Percentiles rank a stretch among this genome's conserved stretches.
phyloP scores from a whole-genome alignment of 2,113 vertebrate species.

The Odontophorus gujanensis region DNA sequence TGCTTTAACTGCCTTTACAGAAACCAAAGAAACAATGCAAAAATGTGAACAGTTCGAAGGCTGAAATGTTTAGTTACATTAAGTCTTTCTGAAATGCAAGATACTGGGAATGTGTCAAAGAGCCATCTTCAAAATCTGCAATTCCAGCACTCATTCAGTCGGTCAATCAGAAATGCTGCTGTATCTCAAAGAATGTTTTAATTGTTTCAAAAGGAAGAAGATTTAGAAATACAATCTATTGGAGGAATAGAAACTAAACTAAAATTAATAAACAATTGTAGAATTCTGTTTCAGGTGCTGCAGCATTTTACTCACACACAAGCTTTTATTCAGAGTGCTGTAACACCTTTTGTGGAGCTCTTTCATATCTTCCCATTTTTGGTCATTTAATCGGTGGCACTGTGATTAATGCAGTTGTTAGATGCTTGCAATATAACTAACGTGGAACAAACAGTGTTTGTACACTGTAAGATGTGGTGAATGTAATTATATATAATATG shows the following conservation, averaged over 20 bases:
- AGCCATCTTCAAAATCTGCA: background rate
- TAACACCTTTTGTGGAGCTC: background rate
- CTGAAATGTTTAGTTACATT: background rate
- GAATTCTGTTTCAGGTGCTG: background rate
- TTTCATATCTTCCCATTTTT: background rate
- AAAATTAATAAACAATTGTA: background rate
- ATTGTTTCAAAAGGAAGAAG: background rate
- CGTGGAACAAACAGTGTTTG: background rate
- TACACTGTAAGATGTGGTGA: background rate
- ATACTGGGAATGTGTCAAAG: background rate
- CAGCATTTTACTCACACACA: background rate
- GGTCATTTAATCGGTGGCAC: background rate
- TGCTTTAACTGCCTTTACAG: background rate
- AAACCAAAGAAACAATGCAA: background rate
- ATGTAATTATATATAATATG: too few species aligned
- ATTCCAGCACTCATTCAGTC: background rate
- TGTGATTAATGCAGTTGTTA: background rate
- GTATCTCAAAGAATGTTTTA: background rate
- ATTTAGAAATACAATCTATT: background rate
- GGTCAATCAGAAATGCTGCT: background rate
- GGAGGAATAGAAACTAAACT: background rate
- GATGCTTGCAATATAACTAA: background rate
- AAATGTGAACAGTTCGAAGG: background rate
- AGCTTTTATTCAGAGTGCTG: background rate
- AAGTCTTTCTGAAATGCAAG: fast-evolving